A percentile compares a stretch with the other conserved stretches of the same genome.
phyloP scores from a whole-genome alignment of 2,888 invertebrate species.

The Tortricodes alternella region DNA sequence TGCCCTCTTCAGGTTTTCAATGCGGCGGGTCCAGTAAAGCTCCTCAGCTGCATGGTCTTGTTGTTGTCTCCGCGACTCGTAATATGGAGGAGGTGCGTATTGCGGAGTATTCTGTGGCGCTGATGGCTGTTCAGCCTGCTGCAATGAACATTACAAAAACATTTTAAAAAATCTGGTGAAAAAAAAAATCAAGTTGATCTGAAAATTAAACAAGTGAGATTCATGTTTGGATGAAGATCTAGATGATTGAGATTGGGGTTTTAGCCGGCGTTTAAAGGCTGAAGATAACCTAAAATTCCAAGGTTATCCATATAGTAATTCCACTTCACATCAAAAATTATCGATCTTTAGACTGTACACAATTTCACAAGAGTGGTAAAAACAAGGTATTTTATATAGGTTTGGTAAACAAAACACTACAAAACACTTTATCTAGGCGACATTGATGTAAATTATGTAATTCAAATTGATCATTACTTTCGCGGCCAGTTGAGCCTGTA shows the following conservation, averaged over 20 bases:
- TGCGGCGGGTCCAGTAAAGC: constrained; percentile 72
- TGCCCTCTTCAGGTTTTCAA: constrained; percentile 67
- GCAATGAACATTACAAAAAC: constrained; percentile 38
- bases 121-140: constrained; percentile 63
- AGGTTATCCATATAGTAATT: constrained; percentile 22
- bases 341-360: background rate
- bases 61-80: constrained; percentile 53
- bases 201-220: constrained; percentile 30
- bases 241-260: background rate
- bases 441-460: constrained; percentile 80
- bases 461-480: constrained; percentile 71
- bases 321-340: background rate
- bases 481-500: constrained; percentile 68
- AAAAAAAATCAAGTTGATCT: constrained; percentile 23
- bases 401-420: constrained; percentile 30
- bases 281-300: constrained; percentile 25
- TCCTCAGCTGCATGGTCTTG: constrained; percentile 68
- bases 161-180: constrained; percentile 27
- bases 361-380: constrained; percentile 1
- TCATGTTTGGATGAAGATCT: too few relatives aligned
- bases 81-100: constrained; percentile 50
- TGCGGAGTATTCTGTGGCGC: constrained; percentile 44
- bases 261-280: background rate
- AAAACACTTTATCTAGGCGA: constrained; percentile 57
- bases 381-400: background rate